These are phyloP conservation scores for Actinemys pallida DNA, from an alignment of 2,113 vertebrate genomes.

Conservation along the genomic window DNA sequence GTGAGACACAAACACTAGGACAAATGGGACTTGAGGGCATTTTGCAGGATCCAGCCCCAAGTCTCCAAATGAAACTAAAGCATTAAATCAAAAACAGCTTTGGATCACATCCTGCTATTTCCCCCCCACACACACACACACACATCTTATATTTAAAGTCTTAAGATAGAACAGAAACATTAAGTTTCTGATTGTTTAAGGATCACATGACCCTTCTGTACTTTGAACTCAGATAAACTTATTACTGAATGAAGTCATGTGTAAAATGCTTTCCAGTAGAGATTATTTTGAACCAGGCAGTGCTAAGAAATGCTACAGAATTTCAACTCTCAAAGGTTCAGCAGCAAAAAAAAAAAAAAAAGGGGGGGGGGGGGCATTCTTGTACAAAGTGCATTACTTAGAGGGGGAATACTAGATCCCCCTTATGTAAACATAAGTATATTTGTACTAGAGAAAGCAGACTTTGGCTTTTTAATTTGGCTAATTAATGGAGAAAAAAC, in stretches of 20 bases:
- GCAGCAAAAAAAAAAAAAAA: not conserved
- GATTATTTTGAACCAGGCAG: conserved; percentile 55
- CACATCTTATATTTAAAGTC: not conserved
- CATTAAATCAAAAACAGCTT: not conserved
- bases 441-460: not conserved
- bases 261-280: conserved; percentile 60
- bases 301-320: conserved; percentile 52
- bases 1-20: not conserved
- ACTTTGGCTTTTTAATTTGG: not conserved
- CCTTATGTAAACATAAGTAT: not conserved
- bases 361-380: not conserved
- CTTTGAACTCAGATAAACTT: conserved; percentile 73
- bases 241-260: conserved; percentile 59
- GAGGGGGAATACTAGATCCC: not conserved
- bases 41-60: not conserved
- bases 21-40: not conserved
- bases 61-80: not conserved
- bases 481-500: not conserved
- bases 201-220: conserved; percentile 54
- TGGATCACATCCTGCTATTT: not conserved
- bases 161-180: not conserved
- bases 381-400: rapidly evolving
- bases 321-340: conserved; percentile 34
- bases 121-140: not conserved
- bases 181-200: conserved; percentile 1